phyloP scores from a whole-genome alignment of 2,113 vertebrate genomes.

The Malurus melanocephalus region DNA sequence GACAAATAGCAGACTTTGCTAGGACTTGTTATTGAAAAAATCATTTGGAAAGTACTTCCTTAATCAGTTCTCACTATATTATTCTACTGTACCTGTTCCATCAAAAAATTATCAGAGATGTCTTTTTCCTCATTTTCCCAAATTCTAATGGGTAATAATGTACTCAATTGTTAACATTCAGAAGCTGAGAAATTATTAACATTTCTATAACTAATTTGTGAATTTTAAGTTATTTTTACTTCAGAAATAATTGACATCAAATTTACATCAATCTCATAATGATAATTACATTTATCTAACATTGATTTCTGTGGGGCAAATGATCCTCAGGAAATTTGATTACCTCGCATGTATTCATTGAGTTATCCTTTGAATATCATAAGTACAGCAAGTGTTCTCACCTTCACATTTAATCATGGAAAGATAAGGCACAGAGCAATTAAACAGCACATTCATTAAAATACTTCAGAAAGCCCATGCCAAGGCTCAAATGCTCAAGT shows the following conservation, averaged over 20 bases:
- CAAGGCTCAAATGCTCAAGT: background rate
- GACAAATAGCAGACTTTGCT: slow-evolving; percentile 15
- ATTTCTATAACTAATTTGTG: background rate
- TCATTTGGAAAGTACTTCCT: slow-evolving; percentile 39
- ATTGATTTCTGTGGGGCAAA: background rate
- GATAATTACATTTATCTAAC: slow-evolving; percentile 3
- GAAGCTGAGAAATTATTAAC: slow-evolving; percentile 5
- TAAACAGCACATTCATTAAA: background rate
- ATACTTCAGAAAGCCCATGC: background rate
- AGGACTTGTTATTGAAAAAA: slow-evolving; percentile 4
- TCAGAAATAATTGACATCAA: slow-evolving; percentile 22
- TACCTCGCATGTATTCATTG: background rate
- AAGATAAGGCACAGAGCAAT: background rate
- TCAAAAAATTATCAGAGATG: slow-evolving; percentile 9
- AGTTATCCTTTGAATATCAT: background rate
- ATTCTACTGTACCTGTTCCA: background rate
- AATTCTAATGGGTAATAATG: background rate
- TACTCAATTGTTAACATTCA: background rate
- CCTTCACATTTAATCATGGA: slow-evolving; percentile 4
- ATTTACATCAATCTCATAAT: background rate
- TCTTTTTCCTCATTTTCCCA: background rate
- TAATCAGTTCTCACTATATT: slow-evolving; percentile 15
- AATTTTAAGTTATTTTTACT: slow-evolving; percentile 10
- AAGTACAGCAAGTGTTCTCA: background rate
- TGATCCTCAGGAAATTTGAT: background rate